Conservation (phyloP, 2,113 vertebrate genomes). For the Haemorhous mexicanus region DNA sequence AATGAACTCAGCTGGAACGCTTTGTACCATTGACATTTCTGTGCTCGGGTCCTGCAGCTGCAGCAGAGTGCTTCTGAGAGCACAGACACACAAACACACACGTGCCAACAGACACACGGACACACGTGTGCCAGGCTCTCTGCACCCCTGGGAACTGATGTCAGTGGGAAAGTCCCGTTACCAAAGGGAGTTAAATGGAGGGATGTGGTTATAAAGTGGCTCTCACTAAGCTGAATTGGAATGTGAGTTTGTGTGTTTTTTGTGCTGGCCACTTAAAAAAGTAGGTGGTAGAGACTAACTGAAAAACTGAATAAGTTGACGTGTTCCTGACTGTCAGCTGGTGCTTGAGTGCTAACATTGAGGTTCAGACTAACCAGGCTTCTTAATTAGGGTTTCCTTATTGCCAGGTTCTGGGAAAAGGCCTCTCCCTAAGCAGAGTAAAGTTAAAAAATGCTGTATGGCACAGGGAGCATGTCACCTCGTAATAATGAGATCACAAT, state of each 20-base stretch:
- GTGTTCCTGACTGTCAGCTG: neutral
- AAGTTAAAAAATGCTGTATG: neutral
- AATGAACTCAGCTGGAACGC: conserved; percentile 66
- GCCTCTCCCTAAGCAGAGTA: neutral
- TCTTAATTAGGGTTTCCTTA: neutral
- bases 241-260: neutral
- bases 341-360: neutral
- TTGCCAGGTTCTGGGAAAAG: neutral
- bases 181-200: neutral
- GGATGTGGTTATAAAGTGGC: neutral
- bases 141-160: neutral
- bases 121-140: neutral
- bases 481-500: rapidly evolving
- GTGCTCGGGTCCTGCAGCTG: conserved; percentile 67
- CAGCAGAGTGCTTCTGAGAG: neutral
- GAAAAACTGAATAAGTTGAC: neutral
- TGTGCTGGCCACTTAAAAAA: neutral
- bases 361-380: neutral
- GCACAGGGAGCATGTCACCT: neutral
- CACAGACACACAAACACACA: neutral
- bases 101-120: neutral
- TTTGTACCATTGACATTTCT: conserved; percentile 8
- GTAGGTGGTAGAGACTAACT: neutral
- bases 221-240: neutral
- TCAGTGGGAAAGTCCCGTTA: neutral